These are phyloP conservation scores for Rhinopomastus cyanomelas DNA, from an alignment of 2,113 vertebrate species.

Conservation along the genomic window DNA sequence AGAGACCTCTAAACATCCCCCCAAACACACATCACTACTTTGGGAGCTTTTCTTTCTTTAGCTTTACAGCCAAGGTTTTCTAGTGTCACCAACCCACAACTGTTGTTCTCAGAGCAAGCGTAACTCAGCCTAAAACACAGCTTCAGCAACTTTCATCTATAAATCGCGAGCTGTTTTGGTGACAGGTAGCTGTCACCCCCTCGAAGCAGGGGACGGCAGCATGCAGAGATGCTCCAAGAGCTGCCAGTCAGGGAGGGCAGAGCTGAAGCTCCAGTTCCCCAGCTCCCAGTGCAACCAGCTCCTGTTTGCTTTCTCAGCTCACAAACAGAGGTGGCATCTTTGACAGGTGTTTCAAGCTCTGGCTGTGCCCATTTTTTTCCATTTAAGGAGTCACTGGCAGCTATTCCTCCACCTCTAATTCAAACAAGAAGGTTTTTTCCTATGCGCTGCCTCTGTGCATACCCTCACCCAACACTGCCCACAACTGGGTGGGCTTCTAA, in stretches of 20 bases:
- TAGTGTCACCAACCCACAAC: neutral
- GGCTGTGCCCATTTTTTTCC: neutral
- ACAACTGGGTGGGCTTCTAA: neutral
- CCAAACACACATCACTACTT: neutral
- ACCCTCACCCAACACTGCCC: neutral
- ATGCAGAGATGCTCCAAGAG: neutral
- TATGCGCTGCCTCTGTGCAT: neutral
- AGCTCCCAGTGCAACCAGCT: neutral
- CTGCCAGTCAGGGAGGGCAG: neutral
- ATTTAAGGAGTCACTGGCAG: neutral
- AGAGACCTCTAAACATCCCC: neutral
- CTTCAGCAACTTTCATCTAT: neutral
- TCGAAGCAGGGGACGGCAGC: neutral
- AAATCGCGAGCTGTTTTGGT: neutral
- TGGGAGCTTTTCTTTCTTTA: neutral
- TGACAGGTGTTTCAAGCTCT: slow-evolving; percentile 40
- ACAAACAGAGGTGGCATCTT: neutral
- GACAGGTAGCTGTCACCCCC: slow-evolving; percentile 2
- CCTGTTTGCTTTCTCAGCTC: neutral
- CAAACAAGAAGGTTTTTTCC: neutral
- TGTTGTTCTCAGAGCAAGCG: neutral
- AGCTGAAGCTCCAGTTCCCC: neutral
- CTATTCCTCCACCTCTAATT: neutral
- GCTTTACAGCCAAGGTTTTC: neutral
- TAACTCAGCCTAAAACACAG: neutral